Percentiles rank a stretch among this genome's conserved stretches.
Evolutionary conservation across 2,797 vertebrate genomes (phyloP).

Genomic region (Vireo griseus): DNA sequence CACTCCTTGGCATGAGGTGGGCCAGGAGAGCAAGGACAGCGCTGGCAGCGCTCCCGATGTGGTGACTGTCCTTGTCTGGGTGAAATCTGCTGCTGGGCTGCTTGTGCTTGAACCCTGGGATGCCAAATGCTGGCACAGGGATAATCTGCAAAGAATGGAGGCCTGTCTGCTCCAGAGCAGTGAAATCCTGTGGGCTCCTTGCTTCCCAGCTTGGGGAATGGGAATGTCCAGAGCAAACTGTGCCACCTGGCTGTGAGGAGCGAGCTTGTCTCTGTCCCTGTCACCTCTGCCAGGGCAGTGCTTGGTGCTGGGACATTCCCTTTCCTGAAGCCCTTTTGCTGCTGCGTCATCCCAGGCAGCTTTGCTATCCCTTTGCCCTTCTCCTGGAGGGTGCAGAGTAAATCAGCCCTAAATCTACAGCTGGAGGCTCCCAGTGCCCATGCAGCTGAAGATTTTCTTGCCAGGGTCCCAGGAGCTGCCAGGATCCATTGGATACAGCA

Average conservation of each 20-base stretch:
- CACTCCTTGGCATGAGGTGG: not conserved
- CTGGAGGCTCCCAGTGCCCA: not conserved
- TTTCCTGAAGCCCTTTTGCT: not conserved
- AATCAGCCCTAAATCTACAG: not conserved
- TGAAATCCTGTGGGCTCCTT: not conserved
- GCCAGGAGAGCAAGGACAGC: rapidly evolving
- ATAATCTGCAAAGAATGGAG: not conserved
- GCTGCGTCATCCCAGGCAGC: not conserved
- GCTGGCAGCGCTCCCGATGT: rapidly evolving
- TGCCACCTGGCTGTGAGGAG: not conserved
- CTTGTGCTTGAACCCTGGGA: rapidly evolving
- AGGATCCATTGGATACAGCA: not conserved
- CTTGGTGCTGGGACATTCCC: not conserved
- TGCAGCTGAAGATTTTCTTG: rapidly evolving
- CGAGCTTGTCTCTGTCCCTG: not conserved
- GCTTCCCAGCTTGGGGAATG: not conserved
- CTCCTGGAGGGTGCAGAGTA: not conserved
- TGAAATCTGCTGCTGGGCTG: not conserved
- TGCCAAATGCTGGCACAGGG: not conserved
- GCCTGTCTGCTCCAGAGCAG: not conserved
- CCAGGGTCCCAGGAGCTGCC: not conserved
- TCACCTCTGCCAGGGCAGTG: not conserved
- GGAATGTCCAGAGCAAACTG: not conserved
- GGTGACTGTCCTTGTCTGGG: not conserved
- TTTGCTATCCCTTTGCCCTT: not conserved